Base-by-base conservation (phyloP, 2,888 invertebrate species). In the Sesia bembeciformis region DNA sequence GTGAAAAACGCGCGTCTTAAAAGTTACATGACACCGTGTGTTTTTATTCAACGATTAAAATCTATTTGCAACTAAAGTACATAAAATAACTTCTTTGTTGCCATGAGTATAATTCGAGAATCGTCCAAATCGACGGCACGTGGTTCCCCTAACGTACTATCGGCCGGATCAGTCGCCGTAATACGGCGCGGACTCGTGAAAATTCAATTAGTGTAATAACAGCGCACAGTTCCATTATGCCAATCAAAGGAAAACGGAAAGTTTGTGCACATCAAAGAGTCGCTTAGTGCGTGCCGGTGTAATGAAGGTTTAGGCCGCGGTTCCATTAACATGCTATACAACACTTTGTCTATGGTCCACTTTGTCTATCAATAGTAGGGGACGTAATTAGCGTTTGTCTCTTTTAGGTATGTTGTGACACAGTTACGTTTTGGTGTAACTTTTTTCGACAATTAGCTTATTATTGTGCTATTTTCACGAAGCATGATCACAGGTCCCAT, bases 191-290 rank as follows among this genome's bases (percentile, higher is more conserved):
- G 55, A 52, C 54, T 59, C 58, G 56, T 56, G 65, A 78, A 84
- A 84, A 84, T 85, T 85, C 82, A 85, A 87, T 87, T 86, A 85
- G 81, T 75, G 77, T 86, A 86, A 84, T 85, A 86, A 84, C 82
- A 78, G 74, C 74, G 78, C 69, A 71, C 80, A 78, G 81, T 78
- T 81, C 84, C 85, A 84, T 85, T 84, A 86, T 77, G 71, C 74
- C 84, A 84, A 85, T 86, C 84, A 84, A 84, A 85, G 84, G 83
- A 81, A 83, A 81, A 75, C 79, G 78, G 76, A 81, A 86, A 84
- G 83, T 84, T 84, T 80, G 82, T 72, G 76, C 70, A 84, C 81
- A 81, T 84, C 84, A 84, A 85, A 85, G 84, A 78, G 75, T 74
- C 81, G 81, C 76, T 84, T 80, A 83, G 79, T 80, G 81, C 73